These are phyloP conservation scores for Cantharis nigra DNA, from an alignment of 2,888 invertebrate species.

Conservation along the genomic window DNA sequence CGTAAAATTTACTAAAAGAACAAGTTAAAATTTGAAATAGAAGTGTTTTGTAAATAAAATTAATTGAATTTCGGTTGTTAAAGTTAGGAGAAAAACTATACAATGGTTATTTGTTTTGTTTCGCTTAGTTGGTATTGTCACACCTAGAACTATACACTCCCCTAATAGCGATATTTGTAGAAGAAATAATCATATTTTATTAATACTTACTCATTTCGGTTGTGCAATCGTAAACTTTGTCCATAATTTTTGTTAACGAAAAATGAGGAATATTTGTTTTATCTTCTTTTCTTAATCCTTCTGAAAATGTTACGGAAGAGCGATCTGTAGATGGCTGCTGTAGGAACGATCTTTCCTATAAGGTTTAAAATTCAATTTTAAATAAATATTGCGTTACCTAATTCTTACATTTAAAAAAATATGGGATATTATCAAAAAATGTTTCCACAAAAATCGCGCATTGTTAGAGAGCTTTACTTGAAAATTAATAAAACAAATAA, in stretches of 20 bases:
- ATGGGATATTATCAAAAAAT: background rate
- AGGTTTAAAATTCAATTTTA: background rate
- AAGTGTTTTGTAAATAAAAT: no score
- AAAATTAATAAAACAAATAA: background rate
- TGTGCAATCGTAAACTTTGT: conserved; percentile 36
- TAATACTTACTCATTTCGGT: background rate
- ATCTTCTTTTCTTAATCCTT: conserved; percentile 53
- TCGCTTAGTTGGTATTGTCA: no score
- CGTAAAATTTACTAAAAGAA: no score
- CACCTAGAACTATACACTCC: no score
- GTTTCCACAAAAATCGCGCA: no score
- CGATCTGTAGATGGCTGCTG: conserved; percentile 73
- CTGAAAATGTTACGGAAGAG: conserved; percentile 74
- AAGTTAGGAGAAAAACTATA: no score
- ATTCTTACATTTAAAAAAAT: background rate
- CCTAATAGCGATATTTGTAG: no score
- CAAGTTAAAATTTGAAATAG: no score
- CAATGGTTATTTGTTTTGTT: no score
- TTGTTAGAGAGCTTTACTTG: background rate
- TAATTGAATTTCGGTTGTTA: no score
- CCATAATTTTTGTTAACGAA: conserved; percentile 37
- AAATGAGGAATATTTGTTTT: conserved; percentile 31
- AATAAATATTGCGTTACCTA: background rate
- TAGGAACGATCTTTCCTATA: conserved; percentile 62
- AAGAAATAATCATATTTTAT: no score